Percentiles rank a stretch among this genome's conserved stretches.
Conservation (phyloP, 2,113 vertebrate genomes). For the Callionymus lyra region DNA sequence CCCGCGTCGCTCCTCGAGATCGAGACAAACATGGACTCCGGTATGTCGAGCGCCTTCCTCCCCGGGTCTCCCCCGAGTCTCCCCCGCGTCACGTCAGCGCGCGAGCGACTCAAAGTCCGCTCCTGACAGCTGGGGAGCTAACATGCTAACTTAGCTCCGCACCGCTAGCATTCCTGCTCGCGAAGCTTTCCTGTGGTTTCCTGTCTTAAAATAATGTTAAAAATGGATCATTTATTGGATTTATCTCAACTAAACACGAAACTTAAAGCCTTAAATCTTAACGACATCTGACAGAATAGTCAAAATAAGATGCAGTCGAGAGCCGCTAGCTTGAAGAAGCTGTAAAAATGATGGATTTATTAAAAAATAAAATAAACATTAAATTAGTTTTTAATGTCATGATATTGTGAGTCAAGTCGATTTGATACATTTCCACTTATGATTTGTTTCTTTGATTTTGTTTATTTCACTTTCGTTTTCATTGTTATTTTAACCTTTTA, state of each 20-base stretch:
- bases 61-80: background rate
- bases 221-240: background rate
- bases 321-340: background rate
- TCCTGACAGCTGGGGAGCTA: slow-evolving; percentile 46
- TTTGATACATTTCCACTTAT: too few species aligned
- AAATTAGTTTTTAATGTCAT: too few species aligned
- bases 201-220: background rate
- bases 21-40: slow-evolving; percentile 56
- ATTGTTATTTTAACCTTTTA: too few species aligned
- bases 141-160: slow-evolving; percentile 39
- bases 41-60: slow-evolving; percentile 31
- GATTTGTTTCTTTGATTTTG: too few species aligned
- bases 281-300: background rate
- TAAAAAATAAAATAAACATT: too few species aligned
- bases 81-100: background rate
- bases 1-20: slow-evolving; percentile 12
- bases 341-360: too few species aligned
- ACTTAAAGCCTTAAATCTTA: too few species aligned
- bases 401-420: too few species aligned
- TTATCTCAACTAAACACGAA: background rate
- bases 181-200: slow-evolving; percentile 6
- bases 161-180: slow-evolving; percentile 19
- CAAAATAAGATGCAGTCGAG: background rate
- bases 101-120: background rate
- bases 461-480: too few species aligned